Conservation (phyloP, 1,140 invertebrate genomes). For the Anagrus nilaparvatae region DNA sequence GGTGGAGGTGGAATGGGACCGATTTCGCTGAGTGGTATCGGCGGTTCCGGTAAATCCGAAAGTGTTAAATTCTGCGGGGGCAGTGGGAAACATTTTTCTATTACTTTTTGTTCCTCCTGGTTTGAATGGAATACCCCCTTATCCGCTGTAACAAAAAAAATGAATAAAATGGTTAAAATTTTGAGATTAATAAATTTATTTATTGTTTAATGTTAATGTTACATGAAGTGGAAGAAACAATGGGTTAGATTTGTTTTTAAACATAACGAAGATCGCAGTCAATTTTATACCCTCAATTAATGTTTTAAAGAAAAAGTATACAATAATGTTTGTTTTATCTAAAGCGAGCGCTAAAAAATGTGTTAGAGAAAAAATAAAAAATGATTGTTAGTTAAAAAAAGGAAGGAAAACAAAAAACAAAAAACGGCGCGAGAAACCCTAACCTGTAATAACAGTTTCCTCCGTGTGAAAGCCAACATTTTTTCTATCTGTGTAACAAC, state of each 20-base stretch:
- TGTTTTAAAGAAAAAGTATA: too few relatives aligned
- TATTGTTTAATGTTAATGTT: too few relatives aligned
- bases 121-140: conserved; percentile 44
- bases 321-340: too few relatives aligned
- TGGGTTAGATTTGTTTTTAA: too few relatives aligned
- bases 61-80: conserved; percentile 51
- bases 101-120: conserved; percentile 39
- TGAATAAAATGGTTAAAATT: neutral
- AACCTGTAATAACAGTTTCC: conserved; percentile 19
- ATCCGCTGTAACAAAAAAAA: conserved; percentile 41
- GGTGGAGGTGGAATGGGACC: conserved; percentile 90
- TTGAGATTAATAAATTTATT: neutral
- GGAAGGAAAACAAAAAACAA: neutral
- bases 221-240: too few relatives aligned
- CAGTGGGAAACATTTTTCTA: conserved; percentile 37
- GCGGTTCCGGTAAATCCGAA: conserved; percentile 79
- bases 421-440: conserved; percentile 13
- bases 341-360: too few relatives aligned
- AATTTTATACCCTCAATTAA: too few relatives aligned
- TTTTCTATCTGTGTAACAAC: too few relatives aligned
- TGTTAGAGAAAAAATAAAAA: too few relatives aligned
- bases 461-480: conserved; percentile 1
- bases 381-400: neutral
- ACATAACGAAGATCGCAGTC: too few relatives aligned
- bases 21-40: conserved; percentile 83